Evolutionary conservation across 1,140 invertebrate species (phyloP), one percentile per base, ranked within the genome.

Genomic region (Zaprionus vittiger): DNA sequence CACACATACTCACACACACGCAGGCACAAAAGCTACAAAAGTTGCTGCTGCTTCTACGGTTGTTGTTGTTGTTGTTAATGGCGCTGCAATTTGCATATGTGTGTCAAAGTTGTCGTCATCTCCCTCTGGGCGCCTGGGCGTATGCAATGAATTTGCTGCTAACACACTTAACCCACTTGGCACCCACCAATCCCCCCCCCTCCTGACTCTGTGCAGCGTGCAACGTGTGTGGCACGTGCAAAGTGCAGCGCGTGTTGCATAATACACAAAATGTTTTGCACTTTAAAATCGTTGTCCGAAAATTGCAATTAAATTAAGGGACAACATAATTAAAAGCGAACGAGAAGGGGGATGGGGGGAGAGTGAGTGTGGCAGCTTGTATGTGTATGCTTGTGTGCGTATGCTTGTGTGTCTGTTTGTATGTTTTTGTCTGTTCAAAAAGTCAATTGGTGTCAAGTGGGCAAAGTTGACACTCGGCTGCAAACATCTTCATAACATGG

Each of bases 151-250:
- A 89, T 83, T 87, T 87, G 77, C 77, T 74, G 83, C 80, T 75
- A 89, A 89, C 84, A 87, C 83, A 89, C 83, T 87, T 87, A 87
- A 87, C 83, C 83, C 82, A 85, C 79, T 84, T 84, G 81, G 64
- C 81, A 67, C 81, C 2, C 38, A n/a, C 4, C 22, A 31, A 7
- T 5, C 47, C 11, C 4, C 1, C 26, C 28, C 28, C 12, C 15
- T 47, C 41, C 11, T 4, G 5, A 20, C 54, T 5, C 47, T 34
- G 2, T 52, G 24, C 60, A 68, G 41, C 57, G 38, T 67, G 52
- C 60, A 38, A n/a, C 24, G 41, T 47, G 41, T 47, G 41, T 47
- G n/a, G 41, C 41, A 47, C 41, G 59, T 22, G 41, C 47, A 20
- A 17, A 47, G 37, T 70, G 67, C 62, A 15, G 55, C 57, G 47